These are phyloP conservation scores for Cynocephalus volans DNA, from an alignment of 2,113 vertebrate genomes.

Conservation along the genomic window DNA sequence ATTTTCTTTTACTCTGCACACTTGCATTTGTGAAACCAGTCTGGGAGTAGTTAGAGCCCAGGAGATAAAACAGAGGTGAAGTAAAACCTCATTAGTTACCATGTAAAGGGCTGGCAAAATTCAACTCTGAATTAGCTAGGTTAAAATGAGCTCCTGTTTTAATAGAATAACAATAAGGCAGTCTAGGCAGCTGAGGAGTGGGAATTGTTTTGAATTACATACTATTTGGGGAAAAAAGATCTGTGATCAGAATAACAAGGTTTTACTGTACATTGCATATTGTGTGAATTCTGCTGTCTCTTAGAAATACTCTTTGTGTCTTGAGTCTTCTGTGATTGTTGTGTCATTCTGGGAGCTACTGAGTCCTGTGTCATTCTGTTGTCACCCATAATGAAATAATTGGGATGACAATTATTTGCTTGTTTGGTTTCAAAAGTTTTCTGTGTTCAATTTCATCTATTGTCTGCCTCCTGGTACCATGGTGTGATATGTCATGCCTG, in stretches of 20 bases:
- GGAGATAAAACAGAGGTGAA: constrained; percentile 42
- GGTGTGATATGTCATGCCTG: constrained; percentile 50
- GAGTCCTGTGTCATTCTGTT: constrained; percentile 71
- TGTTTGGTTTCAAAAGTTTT: constrained; percentile 81
- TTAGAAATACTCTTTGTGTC: constrained; percentile 69
- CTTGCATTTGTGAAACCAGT: constrained; percentile 59
- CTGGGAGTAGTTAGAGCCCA: constrained; percentile 30
- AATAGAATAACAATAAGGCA: constrained; percentile 70
- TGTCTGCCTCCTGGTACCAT: constrained; percentile 70
- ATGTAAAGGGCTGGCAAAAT: constrained; percentile 53
- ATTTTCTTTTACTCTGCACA: constrained; percentile 55
- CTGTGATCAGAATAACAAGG: constrained; percentile 51
- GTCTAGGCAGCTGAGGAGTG: constrained; percentile 55
- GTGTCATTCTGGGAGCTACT: constrained; percentile 52
- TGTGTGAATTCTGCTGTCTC: constrained; percentile 42
- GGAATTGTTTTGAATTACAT: constrained; percentile 77
- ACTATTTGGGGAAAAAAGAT: constrained; percentile 51
- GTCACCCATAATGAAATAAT: constrained; percentile 82
- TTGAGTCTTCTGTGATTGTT: constrained; percentile 56
- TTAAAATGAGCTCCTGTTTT: constrained; percentile 75
- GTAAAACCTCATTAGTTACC: constrained; percentile 49
- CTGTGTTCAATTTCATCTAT: constrained; percentile 66
- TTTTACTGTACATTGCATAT: constrained; percentile 45
- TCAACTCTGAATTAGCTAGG: constrained; percentile 74
- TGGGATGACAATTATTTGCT: constrained; percentile 80